Conservation (phyloP, 2,888 invertebrate species). For the Deroplatys truncata region DNA sequence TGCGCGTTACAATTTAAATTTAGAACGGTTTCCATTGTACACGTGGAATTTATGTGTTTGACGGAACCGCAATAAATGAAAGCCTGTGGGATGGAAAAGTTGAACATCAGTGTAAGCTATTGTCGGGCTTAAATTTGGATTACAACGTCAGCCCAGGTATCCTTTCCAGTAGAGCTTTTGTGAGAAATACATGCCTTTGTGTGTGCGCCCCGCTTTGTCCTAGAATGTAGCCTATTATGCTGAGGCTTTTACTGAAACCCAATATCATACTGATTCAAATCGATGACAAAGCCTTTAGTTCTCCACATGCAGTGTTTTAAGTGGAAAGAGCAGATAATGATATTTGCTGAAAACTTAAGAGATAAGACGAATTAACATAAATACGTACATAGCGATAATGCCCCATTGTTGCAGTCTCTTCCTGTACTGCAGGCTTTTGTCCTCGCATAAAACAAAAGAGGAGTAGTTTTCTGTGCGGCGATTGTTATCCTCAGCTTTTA, state of each 20-base stretch:
- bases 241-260: background rate
- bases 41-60: too few relatives aligned
- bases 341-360: background rate
- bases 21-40: too few relatives aligned
- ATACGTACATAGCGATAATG: background rate
- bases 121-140: background rate
- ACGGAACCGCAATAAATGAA: background rate
- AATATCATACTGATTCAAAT: background rate
- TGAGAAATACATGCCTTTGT: too few relatives aligned
- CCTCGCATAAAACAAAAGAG: background rate
- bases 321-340: background rate
- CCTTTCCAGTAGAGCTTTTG: background rate
- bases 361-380: background rate
- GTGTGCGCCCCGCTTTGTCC: background rate
- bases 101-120: background rate
- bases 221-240: background rate
- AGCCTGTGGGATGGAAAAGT: background rate
- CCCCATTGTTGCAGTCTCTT: background rate
- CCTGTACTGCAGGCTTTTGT: background rate
- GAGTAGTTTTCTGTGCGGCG: too few relatives aligned
- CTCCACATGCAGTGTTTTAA: background rate
- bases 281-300: background rate
- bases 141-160: background rate
- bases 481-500: background rate
- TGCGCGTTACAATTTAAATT: too few relatives aligned